A percentile compares a stretch with the other conserved stretches of the same genome.
These are phyloP conservation scores for Torymus texanus DNA, from an alignment of 2,888 invertebrate species.

Conservation along the genomic window DNA sequence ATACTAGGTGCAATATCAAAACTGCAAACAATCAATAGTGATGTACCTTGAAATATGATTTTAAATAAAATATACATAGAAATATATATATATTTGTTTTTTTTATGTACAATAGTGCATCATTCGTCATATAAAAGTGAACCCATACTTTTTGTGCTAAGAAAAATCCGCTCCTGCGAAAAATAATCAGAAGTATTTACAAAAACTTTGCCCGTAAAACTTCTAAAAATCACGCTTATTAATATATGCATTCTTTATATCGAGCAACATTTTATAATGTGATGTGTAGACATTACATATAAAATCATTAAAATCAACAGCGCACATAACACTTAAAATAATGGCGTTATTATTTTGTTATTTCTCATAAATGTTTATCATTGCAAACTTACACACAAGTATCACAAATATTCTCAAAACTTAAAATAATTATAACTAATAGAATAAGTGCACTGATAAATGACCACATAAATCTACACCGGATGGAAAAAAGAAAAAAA, in stretches of 20 bases:
- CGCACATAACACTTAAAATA: conserved; percentile 26
- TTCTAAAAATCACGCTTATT: conserved; percentile 45
- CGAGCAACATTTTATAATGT: conserved; percentile 30
- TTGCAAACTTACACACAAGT: conserved; percentile 54
- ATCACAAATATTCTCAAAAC: conserved; percentile 55
- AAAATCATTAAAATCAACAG: conserved; percentile 51
- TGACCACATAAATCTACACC: conserved; percentile 12
- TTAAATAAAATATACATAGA: conserved; percentile 51
- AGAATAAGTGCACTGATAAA: conserved; percentile 40
- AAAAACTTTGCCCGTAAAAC: conserved; percentile 47
- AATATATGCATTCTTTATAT: conserved; percentile 30
- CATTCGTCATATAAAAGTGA: conserved; percentile 40
- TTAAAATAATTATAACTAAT: conserved; percentile 32
- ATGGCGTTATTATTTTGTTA: conserved; percentile 29
- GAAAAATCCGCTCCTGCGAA: conserved; percentile 32
- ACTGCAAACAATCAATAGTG: conserved; percentile 44
- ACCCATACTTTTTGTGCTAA: conserved; percentile 50
- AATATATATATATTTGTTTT: conserved; percentile 34
- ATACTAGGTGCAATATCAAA: conserved; percentile 50
- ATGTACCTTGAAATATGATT: conserved; percentile 44
- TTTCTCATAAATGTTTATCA: conserved; percentile 36
- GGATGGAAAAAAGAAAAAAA: too few species aligned
- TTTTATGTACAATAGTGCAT: conserved; percentile 51
- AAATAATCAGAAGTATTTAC: conserved; percentile 50
- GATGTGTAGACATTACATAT: conserved; percentile 36